Base-by-base conservation (phyloP, 2,113 vertebrate genomes). In the Etheostoma cragini region DNA sequence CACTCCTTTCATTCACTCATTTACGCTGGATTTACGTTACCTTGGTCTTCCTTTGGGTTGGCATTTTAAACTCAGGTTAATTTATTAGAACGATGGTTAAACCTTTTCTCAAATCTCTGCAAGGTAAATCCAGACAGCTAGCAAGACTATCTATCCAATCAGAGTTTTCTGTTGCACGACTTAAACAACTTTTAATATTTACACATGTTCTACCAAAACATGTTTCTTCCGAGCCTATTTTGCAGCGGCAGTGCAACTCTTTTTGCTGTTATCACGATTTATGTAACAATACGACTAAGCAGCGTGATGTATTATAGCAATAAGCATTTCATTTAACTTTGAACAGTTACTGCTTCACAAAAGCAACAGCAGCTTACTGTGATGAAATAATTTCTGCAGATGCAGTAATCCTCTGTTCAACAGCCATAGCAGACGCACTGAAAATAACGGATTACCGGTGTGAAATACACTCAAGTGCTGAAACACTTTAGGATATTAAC, bases 301-400 rank as follows among this genome's bases (percentile, higher is more conserved):
- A 72, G 70, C 53, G 46, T 81, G 76, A 82, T 62, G 68, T 61
- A 87, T 81, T 78, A 76, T 4, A 45, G 78, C 80, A 85, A 87
- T 49, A 81, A 82, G 63, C 70, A 81, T 87, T 87, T 87, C 35
- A 76, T 85, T 87, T 72, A 50, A 72, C 72, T 81, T 76, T 52
- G 50, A 50, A 80, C 86, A 87, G 62, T 70, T 87, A 42, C 70
- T 62, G 69, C 71, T 49, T 78, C 61, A 65, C 72, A 82, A 80
- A 88, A 84, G 76, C 73, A 70, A 58, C 82, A 75, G 82, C 85
- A 62, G 85, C 72, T 90, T 87, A 89, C 76, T 21, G 77, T 87
- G 90, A 90, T 91, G 87, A 87, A 90, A 92, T 88, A 84, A 86
- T 82, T 88, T 72, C 82, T 81, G 83, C 78, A 88, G 89, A 88